phyloP scores from a whole-genome alignment of 1,140 invertebrate genomes.

The Drosophila novamexicana region DNA sequence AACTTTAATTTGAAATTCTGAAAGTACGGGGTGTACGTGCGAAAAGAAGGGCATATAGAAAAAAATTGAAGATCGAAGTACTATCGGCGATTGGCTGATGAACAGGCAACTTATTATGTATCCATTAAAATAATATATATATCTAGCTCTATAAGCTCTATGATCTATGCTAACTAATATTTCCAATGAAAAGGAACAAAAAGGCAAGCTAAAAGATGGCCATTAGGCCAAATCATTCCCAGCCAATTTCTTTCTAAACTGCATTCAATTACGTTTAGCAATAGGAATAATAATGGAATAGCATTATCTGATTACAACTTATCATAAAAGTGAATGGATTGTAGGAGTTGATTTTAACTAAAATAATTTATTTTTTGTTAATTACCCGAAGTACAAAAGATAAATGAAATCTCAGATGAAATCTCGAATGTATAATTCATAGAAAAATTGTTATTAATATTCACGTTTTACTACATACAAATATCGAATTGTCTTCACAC shows the following conservation, averaged over 20 bases:
- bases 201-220: constrained; percentile 3
- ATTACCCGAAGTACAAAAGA: constrained; percentile 20
- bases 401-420: constrained; percentile 4
- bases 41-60: background rate
- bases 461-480: background rate
- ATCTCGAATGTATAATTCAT: constrained; percentile 3
- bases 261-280: constrained; percentile 10
- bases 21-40: background rate
- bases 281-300: background rate
- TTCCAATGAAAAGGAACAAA: constrained; percentile 5
- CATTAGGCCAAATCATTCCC: constrained; percentile 3
- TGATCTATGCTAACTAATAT: constrained; percentile 4
- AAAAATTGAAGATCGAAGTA: background rate
- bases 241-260: constrained; percentile 8
- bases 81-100: background rate
- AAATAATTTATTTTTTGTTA: constrained; percentile 8
- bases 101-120: constrained; percentile 2
- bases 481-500: constrained; percentile 20
- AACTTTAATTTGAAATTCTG: background rate
- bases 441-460: background rate
- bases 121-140: constrained; percentile 3
- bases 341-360: constrained; percentile 1
- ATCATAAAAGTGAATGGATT: background rate
- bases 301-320: background rate
- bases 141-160: constrained; percentile 9